A percentile compares a stretch with the other conserved stretches of the same genome.
Evolutionary conservation across 2,888 invertebrate genomes (phyloP).

Genomic region (Campaea margaritaria): DNA sequence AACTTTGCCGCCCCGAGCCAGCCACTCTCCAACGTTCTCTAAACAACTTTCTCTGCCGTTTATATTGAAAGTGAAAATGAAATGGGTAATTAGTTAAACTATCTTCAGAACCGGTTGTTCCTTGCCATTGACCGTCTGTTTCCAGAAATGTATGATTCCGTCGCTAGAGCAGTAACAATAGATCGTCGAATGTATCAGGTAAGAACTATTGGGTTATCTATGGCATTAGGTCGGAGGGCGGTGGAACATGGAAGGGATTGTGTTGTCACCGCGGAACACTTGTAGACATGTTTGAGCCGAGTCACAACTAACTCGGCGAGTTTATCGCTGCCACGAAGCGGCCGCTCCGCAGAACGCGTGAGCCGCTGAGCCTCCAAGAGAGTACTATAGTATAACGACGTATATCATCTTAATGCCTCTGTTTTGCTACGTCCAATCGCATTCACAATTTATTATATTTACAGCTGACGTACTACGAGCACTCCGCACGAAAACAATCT

Average conservation of each 20-base stretch:
- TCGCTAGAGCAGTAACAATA: no score
- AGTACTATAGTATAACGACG: no score
- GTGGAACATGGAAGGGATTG: no score
- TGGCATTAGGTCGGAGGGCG: no score
- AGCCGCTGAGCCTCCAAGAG: neutral
- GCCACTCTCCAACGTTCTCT: conserved; percentile 16
- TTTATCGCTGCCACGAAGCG: neutral
- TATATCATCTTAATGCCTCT: conserved; percentile 13
- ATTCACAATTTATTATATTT: neutral
- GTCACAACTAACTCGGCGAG: no score
- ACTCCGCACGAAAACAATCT: neutral
- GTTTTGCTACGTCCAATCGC: conserved; percentile 12
- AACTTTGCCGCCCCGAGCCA: conserved; percentile 9
- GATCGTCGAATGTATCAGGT: no score
- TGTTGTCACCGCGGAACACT: no score
- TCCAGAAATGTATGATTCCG: no score
- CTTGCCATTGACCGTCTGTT: no score
- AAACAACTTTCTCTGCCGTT: conserved; percentile 16
- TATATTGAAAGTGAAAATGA: conserved; percentile 21
- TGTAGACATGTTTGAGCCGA: no score
- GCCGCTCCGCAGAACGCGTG: neutral
- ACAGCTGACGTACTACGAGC: neutral
- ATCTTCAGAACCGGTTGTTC: neutral
- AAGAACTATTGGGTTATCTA: no score
- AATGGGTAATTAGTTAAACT: conserved; percentile 12